phyloP scores from a whole-genome alignment of 2,797 vertebrate genomes.

The Odontamblyopus rebecca region DNA sequence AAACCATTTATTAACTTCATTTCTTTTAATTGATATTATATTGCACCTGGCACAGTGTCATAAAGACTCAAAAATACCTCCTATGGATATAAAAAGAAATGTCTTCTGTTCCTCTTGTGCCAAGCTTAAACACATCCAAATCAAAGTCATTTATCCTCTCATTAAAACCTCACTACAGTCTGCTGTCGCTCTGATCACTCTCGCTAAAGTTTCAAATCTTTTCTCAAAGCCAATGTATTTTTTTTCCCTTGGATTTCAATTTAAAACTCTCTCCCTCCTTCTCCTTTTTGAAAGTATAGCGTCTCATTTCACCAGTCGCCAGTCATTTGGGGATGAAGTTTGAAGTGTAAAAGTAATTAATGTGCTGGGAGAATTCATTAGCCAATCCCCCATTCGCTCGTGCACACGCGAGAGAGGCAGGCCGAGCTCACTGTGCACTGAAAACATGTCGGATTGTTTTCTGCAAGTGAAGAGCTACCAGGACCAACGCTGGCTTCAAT shows the following conservation, averaged over 20 bases:
- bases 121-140: conserved; percentile 54
- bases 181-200: conserved; percentile 47
- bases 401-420: conserved; percentile 20
- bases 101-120: conserved; percentile 46
- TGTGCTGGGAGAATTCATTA: conserved; percentile 72
- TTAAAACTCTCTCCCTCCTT: conserved; percentile 49
- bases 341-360: conserved; percentile 68
- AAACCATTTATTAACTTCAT: too few species aligned
- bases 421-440: neutral
- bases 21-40: too few species aligned
- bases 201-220: conserved; percentile 62
- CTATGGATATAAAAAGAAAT: conserved; percentile 49
- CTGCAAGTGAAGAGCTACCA: neutral
- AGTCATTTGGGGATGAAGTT: conserved; percentile 53
- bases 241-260: conserved; percentile 53
- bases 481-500: neutral
- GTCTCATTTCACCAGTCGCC: conserved; percentile 57
- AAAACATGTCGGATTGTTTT: conserved; percentile 26
- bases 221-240: conserved; percentile 57
- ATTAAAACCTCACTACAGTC: conserved; percentile 49
- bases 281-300: conserved; percentile 54
- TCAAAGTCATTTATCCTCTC: conserved; percentile 65
- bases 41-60: conserved; percentile 31
- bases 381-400: conserved; percentile 67
- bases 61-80: conserved; percentile 54